phyloP scores from a whole-genome alignment of 2,113 vertebrate genomes.

The Symphodus melops region DNA sequence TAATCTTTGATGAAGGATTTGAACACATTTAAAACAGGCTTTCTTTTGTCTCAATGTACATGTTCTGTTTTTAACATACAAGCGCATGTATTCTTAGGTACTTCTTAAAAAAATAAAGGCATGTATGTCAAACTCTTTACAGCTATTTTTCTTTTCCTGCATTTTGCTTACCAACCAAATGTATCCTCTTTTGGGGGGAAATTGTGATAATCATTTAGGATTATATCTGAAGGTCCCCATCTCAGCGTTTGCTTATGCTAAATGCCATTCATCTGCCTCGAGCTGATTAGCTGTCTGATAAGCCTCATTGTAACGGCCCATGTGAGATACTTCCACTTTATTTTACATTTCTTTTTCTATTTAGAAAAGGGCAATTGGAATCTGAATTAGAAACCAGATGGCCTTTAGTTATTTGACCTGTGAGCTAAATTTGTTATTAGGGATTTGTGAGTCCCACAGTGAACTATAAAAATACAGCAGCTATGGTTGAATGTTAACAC shows the following conservation, averaged over 20 bases:
- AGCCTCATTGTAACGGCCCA: slow-evolving; percentile 31
- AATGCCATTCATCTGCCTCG: slow-evolving; percentile 49
- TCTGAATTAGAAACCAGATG: slow-evolving; percentile 47
- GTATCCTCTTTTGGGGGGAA: slow-evolving; percentile 22
- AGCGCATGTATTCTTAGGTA: neutral
- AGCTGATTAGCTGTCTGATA: slow-evolving; percentile 51
- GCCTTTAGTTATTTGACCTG: slow-evolving; percentile 51
- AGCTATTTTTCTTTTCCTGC: neutral
- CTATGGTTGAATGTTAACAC: neutral
- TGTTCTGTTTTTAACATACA: no score
- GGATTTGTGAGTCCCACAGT: slow-evolving; percentile 4
- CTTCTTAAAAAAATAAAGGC: no score
- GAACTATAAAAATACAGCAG: neutral
- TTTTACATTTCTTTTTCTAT: no score
- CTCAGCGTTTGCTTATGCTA: slow-evolving; percentile 23
- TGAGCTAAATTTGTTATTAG: slow-evolving; percentile 14
- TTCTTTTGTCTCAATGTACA: no score
- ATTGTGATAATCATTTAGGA: slow-evolving; percentile 47
- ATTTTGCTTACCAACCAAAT: slow-evolving; percentile 10
- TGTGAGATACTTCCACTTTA: slow-evolving; percentile 44
- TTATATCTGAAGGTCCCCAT: slow-evolving; percentile 55
- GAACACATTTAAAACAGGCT: neutral
- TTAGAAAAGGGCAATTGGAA: slow-evolving; percentile 52
- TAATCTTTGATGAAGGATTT: neutral
- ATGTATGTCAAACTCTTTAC: neutral